Percentiles rank a stretch among this genome's conserved stretches.
Evolutionary conservation across 2,113 vertebrate genomes (phyloP).

Genomic region (Pyxicephalus adspersus): DNA sequence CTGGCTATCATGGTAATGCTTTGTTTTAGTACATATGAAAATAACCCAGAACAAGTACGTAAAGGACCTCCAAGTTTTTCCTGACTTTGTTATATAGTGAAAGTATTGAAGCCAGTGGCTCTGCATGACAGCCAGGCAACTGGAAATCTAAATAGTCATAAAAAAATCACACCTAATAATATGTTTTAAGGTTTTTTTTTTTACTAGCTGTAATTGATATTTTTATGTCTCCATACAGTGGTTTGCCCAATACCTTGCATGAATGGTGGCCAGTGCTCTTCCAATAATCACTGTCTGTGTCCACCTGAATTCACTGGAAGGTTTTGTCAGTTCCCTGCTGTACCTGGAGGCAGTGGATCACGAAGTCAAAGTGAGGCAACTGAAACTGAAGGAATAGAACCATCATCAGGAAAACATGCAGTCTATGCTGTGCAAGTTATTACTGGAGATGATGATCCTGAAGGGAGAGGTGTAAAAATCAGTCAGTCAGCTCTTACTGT

Average conservation of each 20-base stretch:
- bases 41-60: no score
- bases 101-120: no score
- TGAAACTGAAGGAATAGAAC: constrained; percentile 61
- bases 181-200: no score
- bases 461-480: constrained; percentile 64
- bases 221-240: constrained; percentile 70
- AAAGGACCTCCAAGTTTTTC: no score
- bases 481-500: constrained; percentile 83
- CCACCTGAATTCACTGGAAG: constrained; percentile 87
- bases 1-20: no score
- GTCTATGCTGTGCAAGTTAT: constrained; percentile 80
- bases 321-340: constrained; percentile 84
- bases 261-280: constrained; percentile 90
- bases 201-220: background rate
- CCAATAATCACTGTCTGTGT: constrained; percentile 86
- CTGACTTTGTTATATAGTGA: no score
- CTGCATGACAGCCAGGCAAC: no score
- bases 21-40: no score
- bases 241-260: constrained; percentile 90
- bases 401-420: constrained; percentile 80
- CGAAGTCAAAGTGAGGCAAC: constrained; percentile 19
- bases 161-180: no score
- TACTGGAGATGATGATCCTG: constrained; percentile 69
- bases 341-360: constrained; percentile 37
- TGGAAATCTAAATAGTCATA: no score